These are phyloP conservation scores for Drosophila biarmipes DNA, from an alignment of 1,140 invertebrate species.

Conservation along the genomic window DNA sequence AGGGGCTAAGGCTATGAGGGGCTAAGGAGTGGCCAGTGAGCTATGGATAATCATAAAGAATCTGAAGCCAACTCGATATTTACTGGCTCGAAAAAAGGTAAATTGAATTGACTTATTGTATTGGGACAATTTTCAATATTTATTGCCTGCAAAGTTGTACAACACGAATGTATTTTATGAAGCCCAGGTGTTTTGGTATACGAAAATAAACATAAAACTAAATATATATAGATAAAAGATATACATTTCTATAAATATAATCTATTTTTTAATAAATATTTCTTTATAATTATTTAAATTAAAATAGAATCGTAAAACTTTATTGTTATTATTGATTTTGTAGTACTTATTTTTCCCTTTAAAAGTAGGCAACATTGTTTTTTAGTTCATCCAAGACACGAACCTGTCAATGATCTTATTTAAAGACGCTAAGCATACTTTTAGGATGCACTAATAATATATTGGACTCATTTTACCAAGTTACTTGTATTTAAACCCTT, in stretches of 20 bases:
- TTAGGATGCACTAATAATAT: neutral
- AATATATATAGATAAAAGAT: too few relatives aligned
- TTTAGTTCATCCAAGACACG: neutral
- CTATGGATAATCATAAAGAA: conserved; percentile 44
- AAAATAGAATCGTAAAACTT: too few relatives aligned
- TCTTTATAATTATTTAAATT: too few relatives aligned
- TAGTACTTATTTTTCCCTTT: too few relatives aligned
- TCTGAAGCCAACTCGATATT: conserved; percentile 20
- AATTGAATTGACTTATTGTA: conserved; percentile 29
- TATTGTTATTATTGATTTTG: too few relatives aligned
- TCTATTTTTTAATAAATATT: too few relatives aligned
- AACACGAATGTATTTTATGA: neutral
- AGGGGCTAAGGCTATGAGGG: neutral
- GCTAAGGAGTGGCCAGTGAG: conserved; percentile 21
- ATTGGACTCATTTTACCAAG: too few relatives aligned
- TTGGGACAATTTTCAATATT: neutral
- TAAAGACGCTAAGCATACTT: neutral
- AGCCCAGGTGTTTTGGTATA: neutral
- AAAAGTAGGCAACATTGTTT: neutral
- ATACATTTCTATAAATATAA: too few relatives aligned
- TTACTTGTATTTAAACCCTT: too few relatives aligned
- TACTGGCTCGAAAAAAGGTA: neutral
- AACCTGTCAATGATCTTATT: neutral
- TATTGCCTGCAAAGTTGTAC: neutral
- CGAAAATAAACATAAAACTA: neutral